Conservation (phyloP, 2,113 vertebrate genomes). For the Ginglymostoma cirratum region DNA sequence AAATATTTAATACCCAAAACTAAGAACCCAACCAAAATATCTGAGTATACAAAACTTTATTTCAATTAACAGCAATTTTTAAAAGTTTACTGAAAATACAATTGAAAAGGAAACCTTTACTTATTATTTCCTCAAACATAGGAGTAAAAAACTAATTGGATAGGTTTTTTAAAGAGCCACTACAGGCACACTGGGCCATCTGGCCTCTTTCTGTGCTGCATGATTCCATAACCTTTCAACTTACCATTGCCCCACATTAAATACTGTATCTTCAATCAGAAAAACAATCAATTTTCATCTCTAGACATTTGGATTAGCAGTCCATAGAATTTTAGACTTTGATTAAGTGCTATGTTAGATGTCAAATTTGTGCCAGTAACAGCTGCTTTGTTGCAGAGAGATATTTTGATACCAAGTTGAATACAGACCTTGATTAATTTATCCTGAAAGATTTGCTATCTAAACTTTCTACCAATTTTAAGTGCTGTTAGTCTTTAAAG, state of each 20-base stretch:
- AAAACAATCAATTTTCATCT: conserved; percentile 31
- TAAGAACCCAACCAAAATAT: neutral
- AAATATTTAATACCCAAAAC: neutral
- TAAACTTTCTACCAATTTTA: conserved; percentile 77
- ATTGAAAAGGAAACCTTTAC: neutral
- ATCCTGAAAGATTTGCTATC: conserved; percentile 76
- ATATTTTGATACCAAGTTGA: conserved; percentile 63
- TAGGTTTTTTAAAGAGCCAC: neutral
- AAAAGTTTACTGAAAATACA: neutral
- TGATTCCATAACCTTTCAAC: neutral
- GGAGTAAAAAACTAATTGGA: neutral
- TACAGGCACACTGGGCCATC: neutral
- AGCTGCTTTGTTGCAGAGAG: conserved; percentile 79
- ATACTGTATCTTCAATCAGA: conserved; percentile 1
- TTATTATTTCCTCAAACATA: too few relatives aligned
- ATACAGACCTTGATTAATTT: conserved; percentile 80
- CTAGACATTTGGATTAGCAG: conserved; percentile 10
- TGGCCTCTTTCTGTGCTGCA: neutral
- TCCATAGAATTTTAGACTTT: conserved; percentile 10
- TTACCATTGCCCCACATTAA: neutral
- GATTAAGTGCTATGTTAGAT: conserved; percentile 9
- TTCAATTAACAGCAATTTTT: neutral
- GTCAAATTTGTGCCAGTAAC: conserved; percentile 46
- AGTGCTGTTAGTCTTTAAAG: conserved; percentile 80
- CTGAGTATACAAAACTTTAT: neutral